Conservation (phyloP, 2,888 invertebrate genomes). For the Portevinia maculata region DNA sequence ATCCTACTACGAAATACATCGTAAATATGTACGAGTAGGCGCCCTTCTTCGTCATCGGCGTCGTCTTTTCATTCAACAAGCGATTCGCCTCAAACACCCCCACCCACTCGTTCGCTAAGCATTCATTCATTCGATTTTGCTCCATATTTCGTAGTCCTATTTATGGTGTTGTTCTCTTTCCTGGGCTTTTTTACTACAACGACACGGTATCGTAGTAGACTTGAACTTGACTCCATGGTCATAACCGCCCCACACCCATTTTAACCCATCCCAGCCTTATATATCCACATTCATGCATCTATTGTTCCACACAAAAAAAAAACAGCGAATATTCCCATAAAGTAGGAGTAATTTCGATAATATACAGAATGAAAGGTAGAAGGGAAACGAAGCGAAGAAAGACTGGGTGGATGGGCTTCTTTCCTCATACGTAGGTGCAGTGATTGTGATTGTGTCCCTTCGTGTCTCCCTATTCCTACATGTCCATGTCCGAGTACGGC, state of each 20-base stretch:
- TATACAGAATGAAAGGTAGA: constrained; percentile 10
- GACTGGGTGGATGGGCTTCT: constrained; percentile 33
- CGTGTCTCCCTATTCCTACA: constrained; percentile 44
- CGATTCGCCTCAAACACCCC: constrained; percentile 29
- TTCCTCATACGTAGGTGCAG: constrained; percentile 42
- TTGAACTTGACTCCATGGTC: constrained; percentile 73
- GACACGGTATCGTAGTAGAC: constrained; percentile 69
- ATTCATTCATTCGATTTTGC: constrained; percentile 72
- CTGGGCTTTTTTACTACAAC: constrained; percentile 50
- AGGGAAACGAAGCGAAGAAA: constrained; percentile 19
- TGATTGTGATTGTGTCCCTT: constrained; percentile 53
- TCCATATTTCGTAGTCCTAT: constrained; percentile 73
- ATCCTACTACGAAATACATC: constrained; percentile 56
- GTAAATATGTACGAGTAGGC: constrained; percentile 59
- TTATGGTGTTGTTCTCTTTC: constrained; percentile 57
- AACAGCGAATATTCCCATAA: constrained; percentile 50
- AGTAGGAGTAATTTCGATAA: constrained; percentile 72
- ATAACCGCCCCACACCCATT: constrained; percentile 51
- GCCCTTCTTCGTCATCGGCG: constrained; percentile 37
- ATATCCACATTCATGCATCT: constrained; percentile 52
- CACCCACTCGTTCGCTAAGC: constrained; percentile 46
- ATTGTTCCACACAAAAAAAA: constrained; percentile 64
- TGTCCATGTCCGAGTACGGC: constrained; percentile 61
- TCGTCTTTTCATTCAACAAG: constrained; percentile 68
- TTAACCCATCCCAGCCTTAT: constrained; percentile 38